Evolutionary conservation across 2,797 vertebrate genomes (phyloP).

Genomic region (Rhinichthys osculus): DNA sequence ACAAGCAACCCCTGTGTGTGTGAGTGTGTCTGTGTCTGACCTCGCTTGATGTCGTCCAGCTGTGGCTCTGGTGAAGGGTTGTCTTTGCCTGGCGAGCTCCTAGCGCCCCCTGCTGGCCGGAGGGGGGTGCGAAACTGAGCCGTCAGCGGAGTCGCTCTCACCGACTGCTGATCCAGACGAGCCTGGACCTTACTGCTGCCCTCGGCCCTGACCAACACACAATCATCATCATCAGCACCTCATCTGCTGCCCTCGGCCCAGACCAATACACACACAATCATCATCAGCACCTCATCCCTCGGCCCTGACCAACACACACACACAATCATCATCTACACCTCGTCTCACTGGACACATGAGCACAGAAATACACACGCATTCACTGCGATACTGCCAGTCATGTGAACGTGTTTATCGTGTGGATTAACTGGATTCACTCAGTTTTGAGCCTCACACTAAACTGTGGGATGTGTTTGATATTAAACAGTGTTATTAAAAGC

Average conservation of each 20-base stretch:
- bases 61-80: constrained; percentile 97
- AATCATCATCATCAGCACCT: too few species aligned
- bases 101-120: constrained; percentile 87
- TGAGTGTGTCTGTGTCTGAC: constrained; percentile 69
- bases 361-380: too few species aligned
- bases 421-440: neutral
- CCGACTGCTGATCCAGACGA: constrained; percentile 92
- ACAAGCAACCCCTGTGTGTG: too few species aligned
- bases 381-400: neutral
- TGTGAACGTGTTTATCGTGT: neutral
- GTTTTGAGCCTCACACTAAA: neutral
- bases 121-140: constrained; percentile 90
- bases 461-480: too few species aligned
- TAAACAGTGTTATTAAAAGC: too few species aligned
- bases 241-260: too few species aligned
- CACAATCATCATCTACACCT: too few species aligned
- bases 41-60: constrained; percentile 98
- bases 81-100: constrained; percentile 93
- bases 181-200: constrained; percentile 99
- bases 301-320: too few species aligned
- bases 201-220: constrained; percentile 83
- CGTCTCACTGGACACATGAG: neutral
- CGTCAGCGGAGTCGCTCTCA: constrained; percentile 84
- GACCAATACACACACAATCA: too few species aligned
- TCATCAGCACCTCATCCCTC: too few species aligned